Evolutionary conservation across 2,797 vertebrate species (phyloP).

Genomic region (Phoeniculus purpureus): DNA sequence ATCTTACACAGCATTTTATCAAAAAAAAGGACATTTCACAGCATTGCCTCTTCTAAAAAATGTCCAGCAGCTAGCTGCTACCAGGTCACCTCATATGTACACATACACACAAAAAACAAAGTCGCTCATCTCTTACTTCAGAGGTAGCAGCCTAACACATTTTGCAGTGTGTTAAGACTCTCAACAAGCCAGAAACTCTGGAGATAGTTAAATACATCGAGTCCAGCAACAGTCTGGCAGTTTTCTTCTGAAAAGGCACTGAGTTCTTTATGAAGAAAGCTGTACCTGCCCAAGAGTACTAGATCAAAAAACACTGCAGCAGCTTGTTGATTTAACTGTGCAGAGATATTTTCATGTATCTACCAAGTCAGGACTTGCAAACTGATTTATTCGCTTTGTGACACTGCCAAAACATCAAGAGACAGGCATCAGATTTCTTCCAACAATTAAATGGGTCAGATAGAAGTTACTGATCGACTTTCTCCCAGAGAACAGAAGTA

Average conservation of each 20-base stretch:
- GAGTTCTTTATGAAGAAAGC: background rate
- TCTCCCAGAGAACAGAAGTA: background rate
- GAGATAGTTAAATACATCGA: background rate
- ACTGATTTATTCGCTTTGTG: background rate
- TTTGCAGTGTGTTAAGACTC: background rate
- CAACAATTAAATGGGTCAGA: constrained; percentile 43
- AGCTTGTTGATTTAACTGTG: background rate
- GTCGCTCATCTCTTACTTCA: background rate
- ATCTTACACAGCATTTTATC: background rate
- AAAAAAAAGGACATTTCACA: background rate
- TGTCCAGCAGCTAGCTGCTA: background rate
- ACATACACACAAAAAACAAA: background rate
- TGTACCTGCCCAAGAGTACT: background rate
- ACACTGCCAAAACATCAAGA: constrained; percentile 35
- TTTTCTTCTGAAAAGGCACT: background rate
- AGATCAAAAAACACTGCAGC: background rate
- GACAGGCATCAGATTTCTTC: constrained; percentile 42
- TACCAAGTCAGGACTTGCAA: constrained; percentile 20
- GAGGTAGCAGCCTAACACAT: background rate
- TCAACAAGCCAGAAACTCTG: background rate
- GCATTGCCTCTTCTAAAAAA: background rate
- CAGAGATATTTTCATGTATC: constrained; percentile 18
- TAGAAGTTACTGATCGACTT: constrained; percentile 6
- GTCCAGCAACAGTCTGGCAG: background rate
- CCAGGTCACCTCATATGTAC: background rate